Base-by-base conservation (phyloP, 1,140 invertebrate genomes). In the Rhynchophorus ferrugineus region DNA sequence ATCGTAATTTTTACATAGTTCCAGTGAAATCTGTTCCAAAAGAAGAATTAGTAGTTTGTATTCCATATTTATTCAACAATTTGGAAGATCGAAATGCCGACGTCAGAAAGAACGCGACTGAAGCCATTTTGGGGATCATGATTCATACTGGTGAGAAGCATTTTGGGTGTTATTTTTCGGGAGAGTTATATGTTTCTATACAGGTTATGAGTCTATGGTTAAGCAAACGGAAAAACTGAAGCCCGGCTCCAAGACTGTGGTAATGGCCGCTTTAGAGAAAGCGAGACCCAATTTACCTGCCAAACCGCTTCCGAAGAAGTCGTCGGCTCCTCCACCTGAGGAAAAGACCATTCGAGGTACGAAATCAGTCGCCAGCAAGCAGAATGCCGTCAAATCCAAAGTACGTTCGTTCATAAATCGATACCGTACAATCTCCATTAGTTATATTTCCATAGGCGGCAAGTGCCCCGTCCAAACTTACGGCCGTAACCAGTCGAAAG, bases 31-130 rank as follows among this genome's bases (percentile, higher is more conserved):
- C 80, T 1, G 77, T 90, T 54, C 76, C 87, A 0, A 83, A 87
- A 64, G 88, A 91, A 50, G 93, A 95, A 66, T 67, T 96, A 5
- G 67, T 79, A 1, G 65, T 81, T 3, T 91, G 89, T 69, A 72
- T 95, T 39, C 85, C 89, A 0, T 72, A 79, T 59, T 70, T 96
- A n/a, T 91, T 84, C 69, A 76, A 77, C 29, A 89, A 89, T 68
- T 68, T 96, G 21, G 92, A 95, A 66, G 93, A 97, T 75, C 79
- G 94, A 34, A 91, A 87, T 69, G 84, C 82, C 0, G 93, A 95
- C 62, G 91, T 96, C 1, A 75, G 93, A 11, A 94, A 91, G 66
- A 89, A 87, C 64, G 86, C 91, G 11, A 82, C 85, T 51, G 92
- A 96, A 64, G 88, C 88, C 38, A 80, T 95, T 16, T 68, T 95